phyloP scores from a whole-genome alignment of 2,113 vertebrate species.

The Anser cygnoides region DNA sequence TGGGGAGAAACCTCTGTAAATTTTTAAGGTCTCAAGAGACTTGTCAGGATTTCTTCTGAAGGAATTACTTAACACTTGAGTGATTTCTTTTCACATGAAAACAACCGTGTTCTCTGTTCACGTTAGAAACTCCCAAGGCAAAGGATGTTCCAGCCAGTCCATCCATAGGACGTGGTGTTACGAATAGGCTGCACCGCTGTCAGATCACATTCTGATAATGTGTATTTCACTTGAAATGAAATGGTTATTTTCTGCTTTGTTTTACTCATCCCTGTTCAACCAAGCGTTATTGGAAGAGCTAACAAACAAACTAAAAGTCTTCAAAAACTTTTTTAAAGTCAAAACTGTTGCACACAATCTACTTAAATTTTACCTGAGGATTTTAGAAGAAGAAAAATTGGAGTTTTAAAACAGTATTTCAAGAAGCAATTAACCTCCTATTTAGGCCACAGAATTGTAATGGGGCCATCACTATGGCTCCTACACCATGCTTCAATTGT shows the following conservation, averaged over 20 bases:
- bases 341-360: not conserved
- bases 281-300: not conserved
- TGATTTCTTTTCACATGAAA: conserved; percentile 1
- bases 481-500: not conserved
- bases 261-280: not conserved
- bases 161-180: not conserved
- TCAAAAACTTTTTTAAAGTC: not conserved
- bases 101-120: conserved; percentile 3
- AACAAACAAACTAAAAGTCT: not conserved
- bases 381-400: not conserved
- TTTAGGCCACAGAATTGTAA: not conserved
- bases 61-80: not conserved
- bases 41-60: not conserved
- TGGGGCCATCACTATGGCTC: not conserved
- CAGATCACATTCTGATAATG: conserved; percentile 11
- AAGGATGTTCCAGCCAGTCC: not conserved
- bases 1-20: accelerated
- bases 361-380: not conserved
- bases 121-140: conserved; percentile 46
- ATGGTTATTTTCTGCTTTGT: conserved; percentile 16
- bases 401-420: not conserved
- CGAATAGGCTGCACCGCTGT: not conserved
- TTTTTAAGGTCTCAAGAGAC: not conserved
- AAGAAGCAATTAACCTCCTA: not conserved
- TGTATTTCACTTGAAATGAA: not conserved